Percentiles rank a stretch among this genome's conserved stretches.
Evolutionary conservation across 2,888 invertebrate genomes (phyloP).

Genomic region (Drosophila imparisetae): DNA sequence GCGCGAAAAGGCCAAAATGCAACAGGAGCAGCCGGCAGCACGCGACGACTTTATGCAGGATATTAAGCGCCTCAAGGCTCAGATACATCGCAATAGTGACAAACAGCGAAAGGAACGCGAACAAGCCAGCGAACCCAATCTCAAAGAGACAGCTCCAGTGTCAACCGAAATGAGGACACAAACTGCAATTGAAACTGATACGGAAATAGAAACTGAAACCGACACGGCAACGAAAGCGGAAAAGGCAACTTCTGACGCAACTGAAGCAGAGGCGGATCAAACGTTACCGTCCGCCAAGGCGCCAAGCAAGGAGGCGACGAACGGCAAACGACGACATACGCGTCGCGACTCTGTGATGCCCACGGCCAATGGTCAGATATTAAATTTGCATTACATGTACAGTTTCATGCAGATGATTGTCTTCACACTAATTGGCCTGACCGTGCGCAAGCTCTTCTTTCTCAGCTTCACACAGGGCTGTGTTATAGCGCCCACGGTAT

Average conservation of each 20-base stretch:
- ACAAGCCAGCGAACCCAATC: constrained; percentile 28
- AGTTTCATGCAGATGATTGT: constrained; percentile 89
- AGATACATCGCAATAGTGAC: constrained; percentile 81
- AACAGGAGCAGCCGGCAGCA: constrained; percentile 73
- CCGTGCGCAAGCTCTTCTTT: constrained; percentile 83
- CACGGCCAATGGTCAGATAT: constrained; percentile 55
- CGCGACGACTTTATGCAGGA: constrained; percentile 83
- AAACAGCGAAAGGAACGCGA: constrained; percentile 72
- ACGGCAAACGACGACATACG: constrained; percentile 30
- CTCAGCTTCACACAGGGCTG: constrained; percentile 84
- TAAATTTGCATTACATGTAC: constrained; percentile 86
- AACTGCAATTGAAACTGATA: background rate
- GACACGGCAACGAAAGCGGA: constrained; percentile 7
- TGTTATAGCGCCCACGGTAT: constrained; percentile 89
- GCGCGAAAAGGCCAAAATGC: constrained; percentile 73
- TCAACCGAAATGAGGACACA: constrained; percentile 2
- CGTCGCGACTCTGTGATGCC: constrained; percentile 54
- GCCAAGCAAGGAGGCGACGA: constrained; percentile 33
- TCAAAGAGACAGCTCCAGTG: constrained; percentile 28
- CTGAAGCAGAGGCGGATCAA: constrained; percentile 38
- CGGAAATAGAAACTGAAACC: background rate
- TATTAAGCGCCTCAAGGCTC: constrained; percentile 81
- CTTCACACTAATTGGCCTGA: constrained; percentile 85
- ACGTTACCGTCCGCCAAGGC: constrained; percentile 43
- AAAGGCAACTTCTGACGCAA: constrained; percentile 2